A percentile compares a stretch with the other conserved stretches of the same genome.
These are phyloP conservation scores for Rhipidura dahli DNA, from an alignment of 2,113 vertebrate species.

Conservation along the genomic window DNA sequence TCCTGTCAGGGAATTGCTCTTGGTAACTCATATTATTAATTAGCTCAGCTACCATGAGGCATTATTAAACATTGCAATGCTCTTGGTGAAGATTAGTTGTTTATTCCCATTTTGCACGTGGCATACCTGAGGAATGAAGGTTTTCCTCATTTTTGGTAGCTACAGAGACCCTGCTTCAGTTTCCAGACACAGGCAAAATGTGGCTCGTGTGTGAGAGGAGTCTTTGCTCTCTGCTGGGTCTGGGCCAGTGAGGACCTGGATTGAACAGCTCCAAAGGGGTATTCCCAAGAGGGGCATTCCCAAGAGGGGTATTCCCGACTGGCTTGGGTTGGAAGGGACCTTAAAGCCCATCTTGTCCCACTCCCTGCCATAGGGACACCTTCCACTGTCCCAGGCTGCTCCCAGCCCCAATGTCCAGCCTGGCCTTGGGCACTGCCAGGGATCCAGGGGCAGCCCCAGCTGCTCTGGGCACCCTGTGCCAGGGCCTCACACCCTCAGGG, in stretches of 20 bases:
- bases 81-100: background rate
- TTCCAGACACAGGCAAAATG: background rate
- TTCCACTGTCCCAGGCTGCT: rapidly evolving
- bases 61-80: background rate
- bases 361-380: background rate
- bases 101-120: background rate
- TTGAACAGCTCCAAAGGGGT: background rate
- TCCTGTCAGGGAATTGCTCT: background rate
- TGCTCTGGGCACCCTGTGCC: background rate
- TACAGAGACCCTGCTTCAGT: background rate
- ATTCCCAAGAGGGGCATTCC: background rate
- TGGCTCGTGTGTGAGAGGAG: background rate
- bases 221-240: background rate
- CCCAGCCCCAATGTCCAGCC: rapidly evolving
- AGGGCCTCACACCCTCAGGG: background rate
- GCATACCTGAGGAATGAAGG: background rate
- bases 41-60: background rate
- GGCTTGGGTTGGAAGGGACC: background rate
- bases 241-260: background rate
- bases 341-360: rapidly evolving
- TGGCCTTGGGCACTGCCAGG: background rate
- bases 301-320: background rate
- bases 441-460: background rate
- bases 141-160: background rate
- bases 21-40: background rate